Evolutionary conservation across 2,797 vertebrate species (phyloP).

Genomic region (Falco columbarius): DNA sequence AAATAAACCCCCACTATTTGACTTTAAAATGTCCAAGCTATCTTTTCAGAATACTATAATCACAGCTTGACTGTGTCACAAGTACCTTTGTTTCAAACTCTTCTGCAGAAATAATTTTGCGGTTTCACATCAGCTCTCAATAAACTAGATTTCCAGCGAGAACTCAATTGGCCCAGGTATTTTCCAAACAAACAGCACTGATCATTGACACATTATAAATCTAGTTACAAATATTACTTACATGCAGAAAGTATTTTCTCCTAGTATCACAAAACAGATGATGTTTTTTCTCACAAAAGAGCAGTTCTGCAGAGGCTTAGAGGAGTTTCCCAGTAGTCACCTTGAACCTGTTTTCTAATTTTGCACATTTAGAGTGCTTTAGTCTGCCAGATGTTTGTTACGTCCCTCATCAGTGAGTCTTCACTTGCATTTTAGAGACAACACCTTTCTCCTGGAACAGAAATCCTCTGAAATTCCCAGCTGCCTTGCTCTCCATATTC

Average conservation of each 20-base stretch:
- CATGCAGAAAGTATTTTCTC: neutral
- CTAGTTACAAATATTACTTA: neutral
- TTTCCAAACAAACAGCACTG: neutral
- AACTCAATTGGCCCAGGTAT: neutral
- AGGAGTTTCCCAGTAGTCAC: neutral
- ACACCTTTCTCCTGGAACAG: neutral
- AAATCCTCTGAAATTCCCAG: neutral
- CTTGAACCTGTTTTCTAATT: neutral
- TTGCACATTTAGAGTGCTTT: neutral
- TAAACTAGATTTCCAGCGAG: neutral
- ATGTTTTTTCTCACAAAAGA: neutral
- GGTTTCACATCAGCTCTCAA: neutral
- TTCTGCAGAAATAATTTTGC: neutral
- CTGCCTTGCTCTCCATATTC: neutral
- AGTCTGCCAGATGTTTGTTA: neutral
- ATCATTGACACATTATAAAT: neutral
- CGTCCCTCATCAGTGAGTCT: neutral
- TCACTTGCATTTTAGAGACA: neutral
- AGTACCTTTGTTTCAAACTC: neutral
- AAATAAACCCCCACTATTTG: neutral
- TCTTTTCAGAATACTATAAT: neutral
- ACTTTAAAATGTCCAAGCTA: neutral
- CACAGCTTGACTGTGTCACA: neutral
- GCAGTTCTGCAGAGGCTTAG: neutral
- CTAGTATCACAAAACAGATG: neutral